Evolutionary conservation across 2,797 vertebrate species (phyloP), one percentile per base, ranked within the genome.

Genomic region (Garrulus glandarius): DNA sequence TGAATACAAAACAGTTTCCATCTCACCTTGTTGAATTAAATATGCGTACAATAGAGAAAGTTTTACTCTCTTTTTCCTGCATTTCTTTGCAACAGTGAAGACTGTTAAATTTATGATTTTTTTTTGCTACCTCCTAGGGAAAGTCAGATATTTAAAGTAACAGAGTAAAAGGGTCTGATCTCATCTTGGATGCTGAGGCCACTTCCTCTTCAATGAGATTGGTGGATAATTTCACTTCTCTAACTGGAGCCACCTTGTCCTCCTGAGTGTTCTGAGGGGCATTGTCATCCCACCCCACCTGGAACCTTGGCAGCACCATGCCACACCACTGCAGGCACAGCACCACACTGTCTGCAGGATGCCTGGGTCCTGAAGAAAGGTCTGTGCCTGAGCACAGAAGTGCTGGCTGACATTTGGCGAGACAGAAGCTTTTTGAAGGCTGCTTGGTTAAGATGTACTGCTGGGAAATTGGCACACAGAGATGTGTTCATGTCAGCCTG

Each of bases 201-300:
- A 9, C 13, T 50, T 77, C 9, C 44, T 41, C 5, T 56, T 49
- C 23, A 47, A 36, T 64, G n/a, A 75, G 26, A 78, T 10, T 2
- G 17, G 15, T 29, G 6, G 18, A 27, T 68, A 78, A 49, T 24
- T 77, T 19, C 36, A 24, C 5, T 37, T 43, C 5, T 53, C 10
- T 5, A 27, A 1, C 24, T 26, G 55, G 13, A 67, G 5, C 5
- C 15, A 10, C 23, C 32, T 34, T 37, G 39, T 27, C 29, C 27
- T 26, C 21, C 43, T 0, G 0, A 12, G 55, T 3, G 1, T 21
- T 13, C 34, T 0, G 3, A 49, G 13, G 32, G 36, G 6, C 15
- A 4, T 0, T 65, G 32, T 6, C 41, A 36, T 2, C 10, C 26
- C 37, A 22, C 1, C 10, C 41, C 27, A n/a, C 4, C 27, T 13